Evolutionary conservation across 2,888 invertebrate species (phyloP).

Genomic region (Drosophila tripunctata): DNA sequence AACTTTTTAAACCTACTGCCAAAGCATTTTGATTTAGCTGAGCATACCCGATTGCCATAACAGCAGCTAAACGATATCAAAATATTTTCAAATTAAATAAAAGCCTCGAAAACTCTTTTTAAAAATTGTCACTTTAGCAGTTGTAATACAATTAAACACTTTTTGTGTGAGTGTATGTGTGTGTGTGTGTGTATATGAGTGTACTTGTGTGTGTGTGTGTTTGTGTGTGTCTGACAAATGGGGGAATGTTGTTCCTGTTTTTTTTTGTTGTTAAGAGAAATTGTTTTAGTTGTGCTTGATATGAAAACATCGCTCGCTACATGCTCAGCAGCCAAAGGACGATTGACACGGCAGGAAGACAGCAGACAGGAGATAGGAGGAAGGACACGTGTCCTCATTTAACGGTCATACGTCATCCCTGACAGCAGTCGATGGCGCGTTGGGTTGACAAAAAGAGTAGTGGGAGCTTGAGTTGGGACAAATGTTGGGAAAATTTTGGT

Average conservation of each 20-base stretch:
- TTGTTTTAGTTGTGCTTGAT: slow-evolving; percentile 52
- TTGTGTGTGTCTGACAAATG: slow-evolving; percentile 49
- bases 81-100: slow-evolving; percentile 55
- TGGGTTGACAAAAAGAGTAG: no score
- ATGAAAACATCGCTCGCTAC: slow-evolving; percentile 14
- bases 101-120: slow-evolving; percentile 20
- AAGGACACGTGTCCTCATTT: slow-evolving; percentile 58
- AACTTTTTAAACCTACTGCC: not conserved
- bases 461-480: no score
- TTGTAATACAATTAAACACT: slow-evolving; percentile 66
- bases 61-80: not conserved
- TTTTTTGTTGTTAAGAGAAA: slow-evolving; percentile 40
- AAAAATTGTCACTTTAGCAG: slow-evolving; percentile 33
- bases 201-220: not conserved
- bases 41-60: not conserved
- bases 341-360: slow-evolving; percentile 13
- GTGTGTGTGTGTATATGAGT: not conserved
- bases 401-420: slow-evolving; percentile 59
- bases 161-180: slow-evolving; percentile 31
- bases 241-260: slow-evolving; percentile 11
- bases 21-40: no score
- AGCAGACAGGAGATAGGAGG: not conserved
- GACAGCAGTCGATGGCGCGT: slow-evolving; percentile 18
- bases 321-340: slow-evolving; percentile 11
- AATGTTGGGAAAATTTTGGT: not conserved